Base-by-base conservation (phyloP, 2,888 invertebrate genomes). In the Fragum sueziense region DNA sequence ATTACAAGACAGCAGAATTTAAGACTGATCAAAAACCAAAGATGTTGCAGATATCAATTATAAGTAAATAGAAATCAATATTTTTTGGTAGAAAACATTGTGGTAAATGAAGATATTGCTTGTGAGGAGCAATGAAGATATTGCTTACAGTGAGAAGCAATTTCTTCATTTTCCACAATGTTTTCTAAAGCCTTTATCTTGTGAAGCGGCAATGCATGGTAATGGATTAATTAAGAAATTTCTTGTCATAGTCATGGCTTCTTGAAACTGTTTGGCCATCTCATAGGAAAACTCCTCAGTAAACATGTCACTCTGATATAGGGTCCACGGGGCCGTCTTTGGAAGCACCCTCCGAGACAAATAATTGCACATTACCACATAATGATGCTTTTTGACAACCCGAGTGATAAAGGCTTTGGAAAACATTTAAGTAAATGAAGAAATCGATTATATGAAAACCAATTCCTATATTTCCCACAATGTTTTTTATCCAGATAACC, bases 261-360 rank as follows among this genome's bases (percentile, higher is more conserved):
- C 95, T 88, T 96, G 96, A 89, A 96, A 96, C 87, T 96, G 95
- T 25, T 95, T 94, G 0, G 96, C 95, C 0, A 96, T 95, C 90
- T 96, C 93, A 87, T 95, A 95, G 67, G 91, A 91, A 74, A 91
- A 88, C 33, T 88, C 88, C 47, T 87, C 88, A 11, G 86, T 80
- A 70, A 90, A 88, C 70, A 70, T 62, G 22, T 86, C 86, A 27
- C n/a, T 86, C 86, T 29, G 87, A 86, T 29, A 87, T 76, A 0
- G 82, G 80, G 54, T 84, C 85, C 11, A 54, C 85, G 20, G 59
- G 72, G 37, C 31, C 69, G 25, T 74, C 34, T 6, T 69, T 70
- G n/a, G 29, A 20, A 25, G 41, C 31, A 33, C 17, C 69, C 72
- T 74, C n/a, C n/a, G n/a, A n/a, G n/a, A n/a, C n/a, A n/a, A n/a